Base-by-base conservation (phyloP, 2,797 vertebrate species). In the Crax fasciolata region DNA sequence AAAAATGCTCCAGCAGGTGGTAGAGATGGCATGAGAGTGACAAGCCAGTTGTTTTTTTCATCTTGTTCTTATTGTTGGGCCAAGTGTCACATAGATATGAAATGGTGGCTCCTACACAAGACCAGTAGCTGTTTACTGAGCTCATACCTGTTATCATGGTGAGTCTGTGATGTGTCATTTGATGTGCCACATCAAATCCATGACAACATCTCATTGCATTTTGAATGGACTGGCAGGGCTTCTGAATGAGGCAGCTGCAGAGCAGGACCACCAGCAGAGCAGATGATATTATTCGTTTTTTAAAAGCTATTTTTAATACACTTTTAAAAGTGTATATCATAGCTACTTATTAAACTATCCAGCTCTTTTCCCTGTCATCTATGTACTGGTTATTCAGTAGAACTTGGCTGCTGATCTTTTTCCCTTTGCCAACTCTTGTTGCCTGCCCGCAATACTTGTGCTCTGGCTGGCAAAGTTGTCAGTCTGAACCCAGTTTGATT, bases 371-470 rank as follows among this genome's bases (percentile, higher is more conserved):
- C 61, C 55, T 92, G 62, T 93, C 62, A 79, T 93, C 54, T 84
- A 3, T 1, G 0, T 68, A 28, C 35, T 79, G 41, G 46, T 90
- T 96, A 70, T 84, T 94, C 59, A 79, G 74, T 70, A 82, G 63
- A 94, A 91, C 46, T 96, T 97, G 89, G 84, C 87, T 87, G 48
- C 63, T 67, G 62, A 12, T 76, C 62, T 88, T 81, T 93, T 90
- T 44, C 43, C 21, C 62, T 91, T 93, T 92, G 89, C 61, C 91
- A 92, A 88, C 58, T 75, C 68, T 68, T 83, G 39, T 39, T 58
- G 2, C 80, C 72, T 89, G 72, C 35, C 55, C 91, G 70, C 63
- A 82, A 86, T 84, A 59, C 67, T 88, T 57, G 68, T 70, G 15
- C 62, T 89, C 62, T 78, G 76, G 27, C 79, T 94, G 70, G 63